These are phyloP conservation scores for Platycnemis pennipes DNA, from an alignment of 2,888 invertebrate species.

Conservation along the genomic window DNA sequence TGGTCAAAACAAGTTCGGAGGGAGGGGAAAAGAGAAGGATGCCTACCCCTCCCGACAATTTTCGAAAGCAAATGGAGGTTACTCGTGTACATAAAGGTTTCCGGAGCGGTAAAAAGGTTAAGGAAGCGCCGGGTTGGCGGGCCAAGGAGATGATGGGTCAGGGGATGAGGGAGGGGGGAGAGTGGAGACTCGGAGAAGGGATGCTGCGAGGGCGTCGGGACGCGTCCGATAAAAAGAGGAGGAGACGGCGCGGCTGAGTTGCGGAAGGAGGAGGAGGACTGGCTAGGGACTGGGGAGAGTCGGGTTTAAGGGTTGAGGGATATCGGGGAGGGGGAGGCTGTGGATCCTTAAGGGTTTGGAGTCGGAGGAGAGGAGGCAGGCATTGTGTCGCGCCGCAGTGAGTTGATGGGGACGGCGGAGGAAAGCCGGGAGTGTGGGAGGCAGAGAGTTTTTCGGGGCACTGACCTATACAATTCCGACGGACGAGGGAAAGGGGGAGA, in stretches of 20 bases:
- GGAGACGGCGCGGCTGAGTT: conserved; percentile 1
- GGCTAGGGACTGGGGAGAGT: background rate
- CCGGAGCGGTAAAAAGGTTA: background rate
- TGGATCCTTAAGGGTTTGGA: background rate
- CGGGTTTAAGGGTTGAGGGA: background rate
- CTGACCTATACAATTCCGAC: conserved; percentile 46
- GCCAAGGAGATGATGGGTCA: background rate
- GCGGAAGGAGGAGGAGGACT: background rate
- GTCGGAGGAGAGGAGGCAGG: background rate
- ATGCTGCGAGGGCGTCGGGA: conserved; percentile 30
- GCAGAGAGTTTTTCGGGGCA: conserved; percentile 9
- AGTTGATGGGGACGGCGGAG: background rate
- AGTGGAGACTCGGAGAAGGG: background rate
- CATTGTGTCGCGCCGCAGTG: background rate
- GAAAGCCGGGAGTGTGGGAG: background rate
- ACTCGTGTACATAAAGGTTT: background rate
- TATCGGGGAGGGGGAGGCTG: background rate
- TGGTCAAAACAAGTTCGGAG: conserved; percentile 2
- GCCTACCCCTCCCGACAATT: background rate
- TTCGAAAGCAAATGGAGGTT: background rate
- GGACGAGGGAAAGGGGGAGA: conserved; percentile 17
- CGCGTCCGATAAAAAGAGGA: conserved; percentile 12
- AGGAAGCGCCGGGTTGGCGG: conserved; percentile 9
- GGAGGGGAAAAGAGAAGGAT: background rate
- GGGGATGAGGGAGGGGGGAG: no score